These are phyloP conservation scores for Drosophila lowei DNA, from an alignment of 1,140 invertebrate species.

Conservation along the genomic window DNA sequence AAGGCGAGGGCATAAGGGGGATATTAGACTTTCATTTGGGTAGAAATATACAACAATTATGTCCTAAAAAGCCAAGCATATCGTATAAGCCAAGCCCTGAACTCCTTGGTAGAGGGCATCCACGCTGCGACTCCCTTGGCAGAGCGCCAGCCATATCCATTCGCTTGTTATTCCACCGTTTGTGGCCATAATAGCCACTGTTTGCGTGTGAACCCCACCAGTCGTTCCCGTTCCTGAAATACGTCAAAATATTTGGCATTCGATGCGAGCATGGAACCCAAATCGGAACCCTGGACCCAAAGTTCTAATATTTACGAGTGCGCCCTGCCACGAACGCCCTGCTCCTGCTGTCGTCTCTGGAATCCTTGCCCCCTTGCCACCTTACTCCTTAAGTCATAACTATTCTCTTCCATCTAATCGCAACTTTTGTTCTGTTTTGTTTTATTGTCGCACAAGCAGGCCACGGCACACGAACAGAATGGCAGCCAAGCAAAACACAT, in stretches of 20 bases:
- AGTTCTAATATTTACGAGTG: constrained; percentile 64
- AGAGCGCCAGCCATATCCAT: not conserved
- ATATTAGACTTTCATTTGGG: not conserved
- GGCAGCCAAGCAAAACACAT: constrained; percentile 78
- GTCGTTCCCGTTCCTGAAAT: constrained; percentile 47
- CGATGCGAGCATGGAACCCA: constrained; percentile 59
- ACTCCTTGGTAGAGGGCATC: not conserved
- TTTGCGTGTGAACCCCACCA: constrained; percentile 22
- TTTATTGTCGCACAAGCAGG: constrained; percentile 67
- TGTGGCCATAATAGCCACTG: constrained; percentile 69
- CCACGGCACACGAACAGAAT: constrained; percentile 31
- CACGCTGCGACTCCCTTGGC: no score
- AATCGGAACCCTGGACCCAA: constrained; percentile 30
- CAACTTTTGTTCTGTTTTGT: constrained; percentile 77
- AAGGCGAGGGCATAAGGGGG: constrained; percentile 1
- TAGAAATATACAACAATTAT: no score
- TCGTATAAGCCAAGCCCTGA: no score
- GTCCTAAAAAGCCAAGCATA: no score
- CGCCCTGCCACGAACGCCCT: constrained; percentile 19
- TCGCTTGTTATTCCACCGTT: constrained; percentile 65
- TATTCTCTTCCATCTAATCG: constrained; percentile 72
- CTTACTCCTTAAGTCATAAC: constrained; percentile 54
- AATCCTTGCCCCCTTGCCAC: not conserved
- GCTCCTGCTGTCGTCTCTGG: constrained; percentile 7
- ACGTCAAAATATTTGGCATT: constrained; percentile 82